Percentiles rank a stretch among this genome's conserved stretches.
These are phyloP conservation scores for Crossocerus cetratus DNA, from an alignment of 2,888 invertebrate genomes.

Conservation along the genomic window DNA sequence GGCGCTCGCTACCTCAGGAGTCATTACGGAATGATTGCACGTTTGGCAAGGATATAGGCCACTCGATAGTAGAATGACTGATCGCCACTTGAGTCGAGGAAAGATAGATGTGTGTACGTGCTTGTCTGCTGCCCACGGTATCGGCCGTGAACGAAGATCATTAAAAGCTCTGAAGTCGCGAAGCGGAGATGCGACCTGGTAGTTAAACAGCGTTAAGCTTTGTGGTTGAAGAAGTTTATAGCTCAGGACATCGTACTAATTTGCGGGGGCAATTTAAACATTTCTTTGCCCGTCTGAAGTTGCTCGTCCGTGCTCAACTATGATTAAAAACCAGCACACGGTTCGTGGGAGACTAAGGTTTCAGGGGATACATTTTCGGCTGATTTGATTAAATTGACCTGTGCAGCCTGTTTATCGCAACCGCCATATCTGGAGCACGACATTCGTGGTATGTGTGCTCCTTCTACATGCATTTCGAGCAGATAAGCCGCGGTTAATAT, in stretches of 20 bases:
- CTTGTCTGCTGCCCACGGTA: slow-evolving; percentile 1
- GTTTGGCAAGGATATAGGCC: slow-evolving; percentile 50
- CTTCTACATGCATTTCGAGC: neutral
- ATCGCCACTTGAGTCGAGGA: neutral
- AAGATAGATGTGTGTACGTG: neutral
- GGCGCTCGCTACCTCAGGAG: slow-evolving; percentile 31
- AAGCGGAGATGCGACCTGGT: neutral
- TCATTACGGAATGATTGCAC: slow-evolving; percentile 20
- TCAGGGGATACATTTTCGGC: no score
- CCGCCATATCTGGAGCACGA: neutral
- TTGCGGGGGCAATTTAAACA: neutral
- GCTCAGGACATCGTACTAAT: neutral
- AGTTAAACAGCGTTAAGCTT: neutral
- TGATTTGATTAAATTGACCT: neutral
- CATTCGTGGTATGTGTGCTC: no score
- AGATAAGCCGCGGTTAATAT: slow-evolving; percentile 30
- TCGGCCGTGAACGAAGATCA: neutral
- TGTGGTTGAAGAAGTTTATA: neutral
- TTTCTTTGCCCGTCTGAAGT: neutral
- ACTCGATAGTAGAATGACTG: slow-evolving; percentile 48
- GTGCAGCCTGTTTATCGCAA: neutral
- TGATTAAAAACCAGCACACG: no score
- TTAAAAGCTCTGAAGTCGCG: slow-evolving; percentile 3
- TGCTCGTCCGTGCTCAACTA: no score
- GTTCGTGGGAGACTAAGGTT: no score